Percentiles rank a stretch among this genome's conserved stretches.
phyloP scores from a whole-genome alignment of 92 coral and sea anemone genomes.

The Epizoanthus fatuus region DNA sequence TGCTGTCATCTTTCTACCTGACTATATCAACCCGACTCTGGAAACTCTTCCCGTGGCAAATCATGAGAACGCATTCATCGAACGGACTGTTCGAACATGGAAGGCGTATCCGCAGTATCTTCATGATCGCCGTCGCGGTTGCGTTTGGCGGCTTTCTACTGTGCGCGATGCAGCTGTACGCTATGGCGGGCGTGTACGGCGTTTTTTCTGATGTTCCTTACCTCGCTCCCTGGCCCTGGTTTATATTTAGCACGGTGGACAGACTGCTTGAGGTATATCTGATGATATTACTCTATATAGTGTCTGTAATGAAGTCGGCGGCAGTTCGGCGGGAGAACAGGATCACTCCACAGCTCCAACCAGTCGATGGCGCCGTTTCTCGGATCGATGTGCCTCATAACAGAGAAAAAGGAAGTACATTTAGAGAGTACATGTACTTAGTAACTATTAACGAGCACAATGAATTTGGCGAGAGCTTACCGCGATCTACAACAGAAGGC shows the following conservation, averaged over 20 bases:
- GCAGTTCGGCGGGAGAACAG: too few species aligned
- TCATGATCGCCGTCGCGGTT: constrained; percentile 36
- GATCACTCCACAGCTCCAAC: too few species aligned
- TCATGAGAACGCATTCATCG: too few species aligned
- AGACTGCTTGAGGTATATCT: constrained; percentile 52
- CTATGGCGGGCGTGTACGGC: constrained; percentile 56
- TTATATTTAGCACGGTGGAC: constrained; percentile 34
- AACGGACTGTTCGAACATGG: too few species aligned
- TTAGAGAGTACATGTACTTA: too few species aligned
- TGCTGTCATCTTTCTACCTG: constrained; percentile 38
- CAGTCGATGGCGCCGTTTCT: too few species aligned
- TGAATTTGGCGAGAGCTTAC: too few species aligned
- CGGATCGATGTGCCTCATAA: too few species aligned
- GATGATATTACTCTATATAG: constrained; percentile 14
- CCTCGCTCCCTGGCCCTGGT: constrained; percentile 60
- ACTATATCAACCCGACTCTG: constrained; percentile 24
- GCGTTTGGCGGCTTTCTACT: constrained; percentile 30
- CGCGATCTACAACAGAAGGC: too few species aligned
- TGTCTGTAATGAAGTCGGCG: neutral
- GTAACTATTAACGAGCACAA: too few species aligned
- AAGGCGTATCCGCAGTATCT: neutral
- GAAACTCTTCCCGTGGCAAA: constrained; percentile 22
- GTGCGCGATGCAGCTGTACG: constrained; percentile 41
- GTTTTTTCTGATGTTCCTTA: constrained; percentile 15
- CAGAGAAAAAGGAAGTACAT: too few species aligned